Evolutionary conservation across 35 echinoderm and acorn worm genomes (phyloP).

Genomic region (Diadema setosum): DNA sequence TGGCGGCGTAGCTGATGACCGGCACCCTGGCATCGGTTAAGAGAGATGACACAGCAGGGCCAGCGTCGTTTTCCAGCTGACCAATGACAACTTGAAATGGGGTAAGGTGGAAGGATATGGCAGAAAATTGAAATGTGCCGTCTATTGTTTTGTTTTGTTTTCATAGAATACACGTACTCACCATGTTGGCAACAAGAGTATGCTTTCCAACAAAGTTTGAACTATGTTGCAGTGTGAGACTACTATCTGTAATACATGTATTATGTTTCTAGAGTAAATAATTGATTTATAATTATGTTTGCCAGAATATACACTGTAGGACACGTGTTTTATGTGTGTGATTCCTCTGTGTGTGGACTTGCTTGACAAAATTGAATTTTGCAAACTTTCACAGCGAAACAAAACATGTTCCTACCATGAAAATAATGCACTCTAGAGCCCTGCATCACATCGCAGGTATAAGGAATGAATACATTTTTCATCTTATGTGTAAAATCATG

Average conservation of each 20-base stretch:
- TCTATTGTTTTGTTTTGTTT: neutral
- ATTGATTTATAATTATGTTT: too few relatives aligned
- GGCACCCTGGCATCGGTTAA: conserved; percentile 57
- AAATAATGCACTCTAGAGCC: too few relatives aligned
- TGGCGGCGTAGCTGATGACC: conserved; percentile 68
- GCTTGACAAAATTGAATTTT: too few relatives aligned
- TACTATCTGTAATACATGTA: neutral
- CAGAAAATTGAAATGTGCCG: neutral
- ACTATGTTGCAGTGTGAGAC: neutral
- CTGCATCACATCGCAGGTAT: too few relatives aligned
- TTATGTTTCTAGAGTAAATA: neutral
- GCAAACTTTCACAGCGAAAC: too few relatives aligned
- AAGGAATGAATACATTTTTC: neutral
- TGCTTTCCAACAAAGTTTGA: neutral
- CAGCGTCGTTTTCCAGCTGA: neutral
- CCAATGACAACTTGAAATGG: conserved; percentile 1
- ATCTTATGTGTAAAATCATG: too few relatives aligned
- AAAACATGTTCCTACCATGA: too few relatives aligned
- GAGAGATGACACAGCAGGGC: conserved; percentile 27
- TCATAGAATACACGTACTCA: neutral
- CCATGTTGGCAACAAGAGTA: neutral
- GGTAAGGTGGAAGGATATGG: neutral
- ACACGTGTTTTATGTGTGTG: too few relatives aligned
- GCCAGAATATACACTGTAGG: too few relatives aligned
- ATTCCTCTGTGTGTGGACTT: too few relatives aligned